phyloP scores from a whole-genome alignment of 2,113 vertebrate species.

The Penelope pileata region DNA sequence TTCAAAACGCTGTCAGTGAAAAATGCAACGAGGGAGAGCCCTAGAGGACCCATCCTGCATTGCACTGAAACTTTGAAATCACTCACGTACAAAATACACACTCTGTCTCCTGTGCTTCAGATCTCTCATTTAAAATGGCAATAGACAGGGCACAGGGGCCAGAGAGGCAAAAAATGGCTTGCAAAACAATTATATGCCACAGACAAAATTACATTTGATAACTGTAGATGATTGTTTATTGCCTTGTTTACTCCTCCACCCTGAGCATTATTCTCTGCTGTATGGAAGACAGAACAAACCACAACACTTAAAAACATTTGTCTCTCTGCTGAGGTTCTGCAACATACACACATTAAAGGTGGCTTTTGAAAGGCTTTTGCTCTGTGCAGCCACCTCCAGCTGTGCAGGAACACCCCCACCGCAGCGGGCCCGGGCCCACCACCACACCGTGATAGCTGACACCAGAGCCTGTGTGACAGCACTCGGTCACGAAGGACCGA shows the following conservation, averaged over 20 bases:
- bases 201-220: not conserved
- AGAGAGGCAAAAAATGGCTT: not conserved
- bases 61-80: not conserved
- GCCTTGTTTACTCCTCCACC: not conserved
- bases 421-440: not conserved
- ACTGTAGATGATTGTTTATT: not conserved
- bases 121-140: not conserved
- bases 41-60: not conserved
- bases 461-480: not conserved
- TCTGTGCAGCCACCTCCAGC: not conserved
- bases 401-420: not conserved
- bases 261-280: not conserved
- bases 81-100: not conserved
- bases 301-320: rapidly evolving
- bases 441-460: not conserved
- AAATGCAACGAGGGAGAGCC: not conserved
- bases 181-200: conserved; percentile 1
- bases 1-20: not conserved
- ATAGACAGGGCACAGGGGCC: not conserved
- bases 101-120: not conserved
- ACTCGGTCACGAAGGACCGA: rapidly evolving
- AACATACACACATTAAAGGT: not conserved
- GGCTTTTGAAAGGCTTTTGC: not conserved
- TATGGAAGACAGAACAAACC: not conserved
- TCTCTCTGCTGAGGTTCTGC: not conserved